A percentile compares a stretch with the other conserved stretches of the same genome.
These are phyloP conservation scores for Rissa tridactyla DNA, from an alignment of 2,113 vertebrate genomes.

Conservation along the genomic window DNA sequence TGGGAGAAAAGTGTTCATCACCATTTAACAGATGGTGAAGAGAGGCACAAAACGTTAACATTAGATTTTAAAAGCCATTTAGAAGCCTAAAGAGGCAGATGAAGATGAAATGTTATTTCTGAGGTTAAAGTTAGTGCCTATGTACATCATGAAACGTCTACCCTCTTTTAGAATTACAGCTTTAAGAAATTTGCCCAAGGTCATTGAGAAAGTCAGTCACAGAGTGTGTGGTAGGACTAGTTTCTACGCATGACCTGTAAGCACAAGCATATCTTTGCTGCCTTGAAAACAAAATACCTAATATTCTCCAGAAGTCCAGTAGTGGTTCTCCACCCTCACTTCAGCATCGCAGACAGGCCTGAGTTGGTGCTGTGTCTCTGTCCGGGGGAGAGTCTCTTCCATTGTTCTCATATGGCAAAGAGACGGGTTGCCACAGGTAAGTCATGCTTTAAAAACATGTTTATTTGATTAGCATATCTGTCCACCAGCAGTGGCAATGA, in stretches of 20 bases:
- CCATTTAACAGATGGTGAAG: conserved; percentile 13
- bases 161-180: neutral
- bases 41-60: neutral
- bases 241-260: neutral
- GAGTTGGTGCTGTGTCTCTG: neutral
- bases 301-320: neutral
- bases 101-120: neutral
- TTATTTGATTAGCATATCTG: neutral
- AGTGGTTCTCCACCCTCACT: neutral
- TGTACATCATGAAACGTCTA: neutral
- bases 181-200: neutral
- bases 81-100: neutral
- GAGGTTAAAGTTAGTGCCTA: neutral
- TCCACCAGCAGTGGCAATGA: neutral
- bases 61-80: conserved; percentile 13
- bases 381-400: neutral
- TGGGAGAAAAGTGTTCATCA: neutral
- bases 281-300: neutral
- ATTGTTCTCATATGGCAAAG: neutral
- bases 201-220: neutral
- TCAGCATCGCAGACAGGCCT: neutral
- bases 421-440: neutral
- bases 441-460: neutral
- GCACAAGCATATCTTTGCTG: neutral
- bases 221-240: neutral